Evolutionary conservation across 2,113 vertebrate genomes (phyloP).

Genomic region (Sterrhoptilus dennistouni): DNA sequence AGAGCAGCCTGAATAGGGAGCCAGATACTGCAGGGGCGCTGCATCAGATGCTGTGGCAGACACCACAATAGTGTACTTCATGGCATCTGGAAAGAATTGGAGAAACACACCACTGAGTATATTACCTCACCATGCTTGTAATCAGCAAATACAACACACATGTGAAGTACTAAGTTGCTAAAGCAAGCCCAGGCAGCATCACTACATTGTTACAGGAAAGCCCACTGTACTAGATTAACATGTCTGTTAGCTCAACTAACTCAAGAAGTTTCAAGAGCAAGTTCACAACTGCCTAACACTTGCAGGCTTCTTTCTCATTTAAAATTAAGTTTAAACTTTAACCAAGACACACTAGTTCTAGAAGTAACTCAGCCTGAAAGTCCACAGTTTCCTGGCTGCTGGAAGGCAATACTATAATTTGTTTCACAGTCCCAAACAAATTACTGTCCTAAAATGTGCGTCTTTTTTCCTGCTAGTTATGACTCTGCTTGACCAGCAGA

Average conservation of each 20-base stretch:
- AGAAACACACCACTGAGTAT: background rate
- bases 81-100: slow-evolving; percentile 79
- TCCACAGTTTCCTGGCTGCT: background rate
- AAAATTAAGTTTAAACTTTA: background rate
- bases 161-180: background rate
- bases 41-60: slow-evolving; percentile 97
- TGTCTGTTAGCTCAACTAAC: background rate
- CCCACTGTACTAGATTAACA: background rate
- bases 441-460: background rate
- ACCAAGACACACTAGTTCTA: background rate
- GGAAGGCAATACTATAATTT: background rate
- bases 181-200: background rate
- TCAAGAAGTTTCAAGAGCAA: background rate
- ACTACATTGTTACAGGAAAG: background rate
- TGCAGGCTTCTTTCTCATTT: background rate
- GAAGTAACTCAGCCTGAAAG: background rate
- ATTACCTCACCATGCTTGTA: background rate
- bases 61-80: slow-evolving; percentile 99
- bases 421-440: background rate
- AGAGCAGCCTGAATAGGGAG: slow-evolving; percentile 97
- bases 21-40: slow-evolving; percentile 96
- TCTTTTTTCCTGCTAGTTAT: background rate
- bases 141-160: background rate
- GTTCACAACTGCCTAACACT: background rate
- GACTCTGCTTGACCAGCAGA: background rate